phyloP scores from a whole-genome alignment of 2,888 invertebrate genomes.

The Lasioglossum oenotherae region DNA sequence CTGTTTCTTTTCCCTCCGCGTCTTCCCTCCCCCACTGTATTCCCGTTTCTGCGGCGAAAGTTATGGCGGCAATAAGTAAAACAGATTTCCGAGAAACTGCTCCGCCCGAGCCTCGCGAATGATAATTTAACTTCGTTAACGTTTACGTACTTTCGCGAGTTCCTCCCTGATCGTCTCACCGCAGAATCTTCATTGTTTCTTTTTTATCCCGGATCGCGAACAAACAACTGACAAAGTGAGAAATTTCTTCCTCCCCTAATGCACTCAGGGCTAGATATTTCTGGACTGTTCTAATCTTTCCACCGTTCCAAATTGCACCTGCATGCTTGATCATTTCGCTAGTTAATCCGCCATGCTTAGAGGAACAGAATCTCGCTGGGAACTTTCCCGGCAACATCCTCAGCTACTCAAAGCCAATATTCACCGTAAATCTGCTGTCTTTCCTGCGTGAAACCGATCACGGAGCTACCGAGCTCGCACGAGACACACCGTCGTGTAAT shows the following conservation, averaged over 20 bases:
- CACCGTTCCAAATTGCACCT: neutral
- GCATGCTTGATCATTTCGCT: too few species aligned
- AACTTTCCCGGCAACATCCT: neutral
- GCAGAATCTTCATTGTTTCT: neutral
- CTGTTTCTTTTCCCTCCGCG: constrained; percentile 40
- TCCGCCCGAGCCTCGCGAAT: neutral
- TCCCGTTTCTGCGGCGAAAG: neutral
- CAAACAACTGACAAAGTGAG: neutral
- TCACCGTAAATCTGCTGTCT: neutral
- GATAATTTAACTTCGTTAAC: constrained; percentile 44
- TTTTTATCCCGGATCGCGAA: neutral
- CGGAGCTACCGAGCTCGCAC: neutral
- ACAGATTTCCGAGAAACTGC: constrained; percentile 40
- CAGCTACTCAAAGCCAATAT: neutral
- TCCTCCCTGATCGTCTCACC: neutral
- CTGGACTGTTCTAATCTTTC: neutral
- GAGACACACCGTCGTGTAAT: neutral
- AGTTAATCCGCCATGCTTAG: neutral
- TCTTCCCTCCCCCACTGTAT: neutral
- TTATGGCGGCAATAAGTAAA: constrained; percentile 47
- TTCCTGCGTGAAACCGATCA: neutral
- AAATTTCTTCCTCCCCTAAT: neutral
- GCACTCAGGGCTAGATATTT: neutral
- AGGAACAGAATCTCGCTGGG: neutral
- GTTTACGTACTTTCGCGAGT: constrained; percentile 19